Conservation (phyloP, 2,888 invertebrate species). For the Dorcus hopei region DNA sequence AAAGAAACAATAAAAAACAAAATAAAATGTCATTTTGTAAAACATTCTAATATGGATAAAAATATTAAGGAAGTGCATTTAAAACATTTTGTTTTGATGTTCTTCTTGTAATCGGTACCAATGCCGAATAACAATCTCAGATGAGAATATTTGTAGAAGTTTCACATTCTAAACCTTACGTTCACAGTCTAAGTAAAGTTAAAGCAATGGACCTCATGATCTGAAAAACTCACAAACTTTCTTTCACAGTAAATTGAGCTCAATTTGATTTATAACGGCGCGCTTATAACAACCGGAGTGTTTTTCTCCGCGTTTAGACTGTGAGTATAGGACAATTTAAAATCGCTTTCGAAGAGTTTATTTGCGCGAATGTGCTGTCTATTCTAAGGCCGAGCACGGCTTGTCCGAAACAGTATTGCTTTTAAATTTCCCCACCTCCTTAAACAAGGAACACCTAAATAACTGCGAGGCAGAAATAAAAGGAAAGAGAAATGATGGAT, state of each 20-base stretch:
- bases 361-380: not conserved
- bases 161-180: conserved; percentile 1
- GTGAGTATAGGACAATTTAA: conserved; percentile 14
- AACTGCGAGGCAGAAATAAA: conserved; percentile 23
- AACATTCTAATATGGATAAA: no score
- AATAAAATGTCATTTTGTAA: no score
- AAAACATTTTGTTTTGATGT: no score
- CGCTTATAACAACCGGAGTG: conserved; percentile 22
- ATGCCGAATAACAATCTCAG: no score
- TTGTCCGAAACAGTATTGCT: conserved; percentile 22
- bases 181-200: conserved; percentile 12
- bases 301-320: conserved; percentile 21
- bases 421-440: conserved; percentile 15
- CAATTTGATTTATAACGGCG: conserved; percentile 44
- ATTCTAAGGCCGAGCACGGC: conserved; percentile 4
- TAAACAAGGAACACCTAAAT: conserved; percentile 21
- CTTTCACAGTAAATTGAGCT: conserved; percentile 44
- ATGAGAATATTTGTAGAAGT: not conserved
- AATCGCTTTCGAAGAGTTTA: not conserved
- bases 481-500: conserved; percentile 26
- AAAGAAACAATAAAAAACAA: no score
- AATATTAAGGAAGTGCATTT: no score
- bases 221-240: conserved; percentile 37
- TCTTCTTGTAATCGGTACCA: no score
- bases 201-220: conserved; percentile 30